phyloP scores from a whole-genome alignment of 2,113 vertebrate species.

The Verasper variegatus region DNA sequence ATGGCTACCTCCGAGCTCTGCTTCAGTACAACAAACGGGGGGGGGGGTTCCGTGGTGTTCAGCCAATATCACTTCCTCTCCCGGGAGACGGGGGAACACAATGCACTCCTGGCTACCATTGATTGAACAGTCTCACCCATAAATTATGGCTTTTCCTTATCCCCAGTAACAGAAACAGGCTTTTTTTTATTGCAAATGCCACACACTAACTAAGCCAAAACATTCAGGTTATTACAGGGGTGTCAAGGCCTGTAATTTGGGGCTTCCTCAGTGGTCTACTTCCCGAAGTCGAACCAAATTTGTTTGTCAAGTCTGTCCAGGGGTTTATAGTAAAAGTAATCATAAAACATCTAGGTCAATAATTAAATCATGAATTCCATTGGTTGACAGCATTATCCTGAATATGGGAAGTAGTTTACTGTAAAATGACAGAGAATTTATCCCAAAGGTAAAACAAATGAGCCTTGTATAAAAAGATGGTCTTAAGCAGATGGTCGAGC shows the following conservation, averaged over 20 bases:
- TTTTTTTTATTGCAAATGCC: conserved; percentile 15
- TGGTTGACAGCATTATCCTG: background rate
- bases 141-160: conserved; percentile 59
- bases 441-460: conserved; percentile 33
- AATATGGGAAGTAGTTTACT: background rate
- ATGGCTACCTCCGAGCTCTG: conserved; percentile 71
- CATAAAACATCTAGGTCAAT: background rate
- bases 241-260: conserved; percentile 18
- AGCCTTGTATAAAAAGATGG: conserved; percentile 15
- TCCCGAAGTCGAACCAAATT: background rate
- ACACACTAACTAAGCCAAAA: conserved; percentile 26
- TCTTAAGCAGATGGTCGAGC: conserved; percentile 49
- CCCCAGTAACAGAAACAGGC: conserved; percentile 29
- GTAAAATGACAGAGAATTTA: conserved; percentile 6
- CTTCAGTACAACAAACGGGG: conserved; percentile 58
- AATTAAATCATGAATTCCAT: background rate
- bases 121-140: conserved; percentile 63
- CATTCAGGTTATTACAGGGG: conserved; percentile 18
- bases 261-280: background rate
- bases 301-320: background rate
- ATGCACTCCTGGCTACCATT: conserved; percentile 64
- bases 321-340: background rate
- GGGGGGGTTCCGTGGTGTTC: conserved; percentile 60
- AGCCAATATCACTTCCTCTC: conserved; percentile 73
- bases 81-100: conserved; percentile 72